Conservation (phyloP, 1,140 invertebrate genomes). For the Scaptodrosophila lebanonensis region DNA sequence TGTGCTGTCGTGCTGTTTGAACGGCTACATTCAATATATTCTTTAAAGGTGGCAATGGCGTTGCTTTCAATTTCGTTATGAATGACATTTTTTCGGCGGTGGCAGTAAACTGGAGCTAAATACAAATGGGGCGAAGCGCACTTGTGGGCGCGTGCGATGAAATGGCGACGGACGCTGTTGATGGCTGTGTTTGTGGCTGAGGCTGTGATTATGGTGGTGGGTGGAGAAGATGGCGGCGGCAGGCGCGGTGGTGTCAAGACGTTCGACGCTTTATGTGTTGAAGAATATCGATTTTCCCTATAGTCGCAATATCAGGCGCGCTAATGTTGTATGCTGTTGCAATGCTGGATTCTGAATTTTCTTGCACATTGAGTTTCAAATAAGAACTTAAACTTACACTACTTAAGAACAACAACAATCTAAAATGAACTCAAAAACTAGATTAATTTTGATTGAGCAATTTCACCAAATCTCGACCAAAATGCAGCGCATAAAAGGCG, state of each 20-base stretch:
- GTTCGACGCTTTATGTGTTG: constrained; percentile 41
- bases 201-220: constrained; percentile 12
- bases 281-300: constrained; percentile 57
- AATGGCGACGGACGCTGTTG: constrained; percentile 19
- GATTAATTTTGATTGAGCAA: too few relatives aligned
- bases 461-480: too few relatives aligned
- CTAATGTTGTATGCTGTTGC: neutral
- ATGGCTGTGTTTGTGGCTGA: constrained; percentile 9
- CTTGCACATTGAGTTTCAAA: neutral
- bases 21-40: constrained; percentile 87
- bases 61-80: constrained; percentile 73
- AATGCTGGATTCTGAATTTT: neutral
- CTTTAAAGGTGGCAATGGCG: constrained; percentile 82
- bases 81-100: constrained; percentile 66
- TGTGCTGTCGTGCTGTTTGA: constrained; percentile 86
- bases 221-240: constrained; percentile 52
- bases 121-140: constrained; percentile 2
- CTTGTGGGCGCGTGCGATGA: constrained; percentile 19
- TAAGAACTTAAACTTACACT: too few relatives aligned
- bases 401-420: constrained; percentile 1
- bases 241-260: constrained; percentile 45
- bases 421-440: neutral
- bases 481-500: too few relatives aligned
- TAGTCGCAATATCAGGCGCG: neutral
- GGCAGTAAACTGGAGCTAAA: constrained; percentile 7